These are phyloP conservation scores for Scaptomyza cyrtandrae DNA, from an alignment of 2,888 invertebrate genomes.

Conservation along the genomic window DNA sequence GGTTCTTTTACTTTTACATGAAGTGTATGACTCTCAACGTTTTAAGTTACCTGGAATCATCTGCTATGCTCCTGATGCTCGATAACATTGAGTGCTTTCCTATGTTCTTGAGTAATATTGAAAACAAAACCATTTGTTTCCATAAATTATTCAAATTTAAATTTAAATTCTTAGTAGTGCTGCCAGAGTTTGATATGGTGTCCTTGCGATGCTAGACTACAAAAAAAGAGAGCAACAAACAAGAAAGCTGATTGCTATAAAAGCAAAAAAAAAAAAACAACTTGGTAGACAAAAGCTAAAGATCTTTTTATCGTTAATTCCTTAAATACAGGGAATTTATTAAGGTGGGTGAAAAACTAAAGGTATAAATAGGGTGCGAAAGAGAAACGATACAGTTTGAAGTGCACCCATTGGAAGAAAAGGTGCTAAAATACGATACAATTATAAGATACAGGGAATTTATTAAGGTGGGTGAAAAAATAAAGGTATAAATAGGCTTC, in stretches of 20 bases:
- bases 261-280: accelerated
- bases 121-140: neutral
- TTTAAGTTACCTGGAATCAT: neutral
- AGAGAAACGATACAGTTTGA: too few species aligned
- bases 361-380: neutral
- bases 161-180: conserved; percentile 14
- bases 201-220: conserved; percentile 17
- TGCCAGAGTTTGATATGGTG: conserved; percentile 21
- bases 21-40: neutral
- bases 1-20: neutral
- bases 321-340: conserved; percentile 15
- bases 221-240: neutral
- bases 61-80: neutral
- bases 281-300: neutral
- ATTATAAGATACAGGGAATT: too few species aligned
- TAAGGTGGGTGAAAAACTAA: neutral
- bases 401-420: neutral
- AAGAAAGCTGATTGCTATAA: neutral
- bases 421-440: neutral
- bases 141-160: conserved; percentile 36
- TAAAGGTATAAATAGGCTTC: too few species aligned
- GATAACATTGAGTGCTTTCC: neutral
- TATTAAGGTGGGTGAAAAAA: too few species aligned
- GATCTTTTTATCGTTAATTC: conserved; percentile 10
- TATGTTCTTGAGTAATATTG: neutral